Base-by-base conservation (phyloP, 35 echinoderm and acorn worm species). In the Anneissia japonica region DNA sequence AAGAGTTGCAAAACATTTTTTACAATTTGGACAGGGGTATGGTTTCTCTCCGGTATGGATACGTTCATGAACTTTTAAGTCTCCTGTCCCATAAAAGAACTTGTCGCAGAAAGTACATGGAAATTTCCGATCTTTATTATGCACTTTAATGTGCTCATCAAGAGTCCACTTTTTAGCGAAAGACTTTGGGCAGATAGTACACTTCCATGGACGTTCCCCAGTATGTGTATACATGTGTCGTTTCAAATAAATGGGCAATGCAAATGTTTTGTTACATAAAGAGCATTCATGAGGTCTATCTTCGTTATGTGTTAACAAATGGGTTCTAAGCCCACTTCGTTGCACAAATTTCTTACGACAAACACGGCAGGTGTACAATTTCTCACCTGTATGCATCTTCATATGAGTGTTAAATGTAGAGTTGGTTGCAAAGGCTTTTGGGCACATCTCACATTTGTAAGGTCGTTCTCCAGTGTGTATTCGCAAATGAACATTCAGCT, bases 21-120 rank as follows among this genome's bases (percentile, higher is more conserved):
- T 36, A 35, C 93, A 96, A 36, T 88, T 83, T 35, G 72, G 36
- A 73, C 93, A 96, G 5, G 80, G 43, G 34, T 80, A 89, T 28
- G 93, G 87, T 31, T 74, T 77, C 32, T 84, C 74, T 74, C 86
- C 85, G 10, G 79, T 84, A 83, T 97, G 94, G 26, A 76, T 46
- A 39, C 84, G 35, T 74, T 80, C 73, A 56, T 97, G 94, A 0
- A 77, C 45, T 38, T 83, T 87, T 74, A 92, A 64, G 36, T 82
- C 74, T 36, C 82, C 81, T 13, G 37, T 80, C 26, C 79, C 35
- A 81, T 37, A 38, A 40, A 64, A 64, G 19, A 16, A 64, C 21
- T 91, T 97, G 26, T 82, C 86, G 51, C 95, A 97, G 10, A 91
- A 72, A 23, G 93, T 64, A 41, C 95, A 97, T 34, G 86, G 81